phyloP scores from a whole-genome alignment of 1,140 invertebrate genomes.

The Drosophila oshimai region DNA sequence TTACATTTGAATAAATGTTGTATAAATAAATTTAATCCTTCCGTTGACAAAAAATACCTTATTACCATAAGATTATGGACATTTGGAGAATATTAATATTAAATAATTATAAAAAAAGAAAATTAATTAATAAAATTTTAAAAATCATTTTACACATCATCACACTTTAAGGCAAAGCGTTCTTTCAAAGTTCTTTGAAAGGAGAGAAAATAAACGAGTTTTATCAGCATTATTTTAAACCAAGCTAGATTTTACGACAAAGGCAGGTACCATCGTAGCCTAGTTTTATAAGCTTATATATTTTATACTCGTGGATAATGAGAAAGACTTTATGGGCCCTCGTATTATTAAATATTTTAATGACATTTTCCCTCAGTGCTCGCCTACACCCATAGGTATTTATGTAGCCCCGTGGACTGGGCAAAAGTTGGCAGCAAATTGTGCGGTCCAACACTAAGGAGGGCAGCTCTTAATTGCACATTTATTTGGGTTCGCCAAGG shows the following conservation, averaged over 20 bases:
- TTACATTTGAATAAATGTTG: too few species aligned
- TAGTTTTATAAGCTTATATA: not conserved
- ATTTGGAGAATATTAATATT: too few species aligned
- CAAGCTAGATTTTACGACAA: not conserved
- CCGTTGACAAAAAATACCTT: too few species aligned
- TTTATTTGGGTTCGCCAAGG: slow-evolving; percentile 77
- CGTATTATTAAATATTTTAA: not conserved
- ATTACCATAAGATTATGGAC: too few species aligned
- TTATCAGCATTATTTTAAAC: not conserved
- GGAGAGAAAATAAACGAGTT: not conserved
- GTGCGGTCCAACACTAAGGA: slow-evolving; percentile 73
- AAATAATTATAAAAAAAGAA: too few species aligned
- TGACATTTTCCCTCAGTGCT: slow-evolving; percentile 10
- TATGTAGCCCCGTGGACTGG: slow-evolving; percentile 24
- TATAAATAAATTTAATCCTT: too few species aligned
- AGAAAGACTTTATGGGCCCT: not conserved
- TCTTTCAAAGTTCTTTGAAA: too few species aligned
- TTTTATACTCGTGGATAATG: not conserved
- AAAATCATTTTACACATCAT: too few species aligned
- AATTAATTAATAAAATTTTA: too few species aligned
- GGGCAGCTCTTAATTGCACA: slow-evolving; percentile 80
- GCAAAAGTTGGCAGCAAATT: slow-evolving; percentile 75
- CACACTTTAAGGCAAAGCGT: too few species aligned
- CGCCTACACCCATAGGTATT: slow-evolving; percentile 29
- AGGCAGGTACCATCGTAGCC: not conserved